These are phyloP conservation scores for Philonicus albiceps DNA, from an alignment of 2,888 invertebrate species.

Conservation along the genomic window DNA sequence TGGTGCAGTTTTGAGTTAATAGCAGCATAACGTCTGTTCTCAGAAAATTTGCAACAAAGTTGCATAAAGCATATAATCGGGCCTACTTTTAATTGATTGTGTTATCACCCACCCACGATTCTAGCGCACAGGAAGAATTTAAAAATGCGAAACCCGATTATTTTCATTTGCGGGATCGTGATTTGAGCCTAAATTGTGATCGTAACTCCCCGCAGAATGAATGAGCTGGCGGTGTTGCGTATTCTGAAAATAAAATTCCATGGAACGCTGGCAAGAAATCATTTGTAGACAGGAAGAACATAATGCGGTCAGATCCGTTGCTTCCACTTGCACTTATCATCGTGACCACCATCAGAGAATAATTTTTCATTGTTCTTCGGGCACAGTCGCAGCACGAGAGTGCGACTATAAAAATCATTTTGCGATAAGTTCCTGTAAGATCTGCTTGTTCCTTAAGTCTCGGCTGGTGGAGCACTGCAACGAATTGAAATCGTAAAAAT, in stretches of 20 bases:
- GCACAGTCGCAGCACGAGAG: neutral
- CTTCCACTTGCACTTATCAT: conserved; percentile 32
- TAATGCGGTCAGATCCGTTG: conserved; percentile 46
- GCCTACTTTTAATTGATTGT: neutral
- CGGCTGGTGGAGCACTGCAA: neutral
- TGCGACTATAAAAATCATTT: neutral
- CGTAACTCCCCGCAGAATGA: neutral
- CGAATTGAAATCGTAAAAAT: neutral
- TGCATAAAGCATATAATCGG: neutral
- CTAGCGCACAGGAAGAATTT: neutral
- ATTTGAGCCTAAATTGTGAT: neutral
- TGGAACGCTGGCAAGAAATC: conserved; percentile 14
- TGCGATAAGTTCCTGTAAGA: neutral
- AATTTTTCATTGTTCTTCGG: conserved; percentile 10
- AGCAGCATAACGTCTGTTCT: neutral
- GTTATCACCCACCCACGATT: neutral
- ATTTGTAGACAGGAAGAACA: conserved; percentile 38
- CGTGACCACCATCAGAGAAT: conserved; percentile 36
- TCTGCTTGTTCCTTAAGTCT: neutral
- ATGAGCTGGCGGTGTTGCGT: neutral
- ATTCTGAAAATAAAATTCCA: conserved; percentile 21
- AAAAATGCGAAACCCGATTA: neutral
- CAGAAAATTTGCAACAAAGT: neutral
- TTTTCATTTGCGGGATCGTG: neutral
- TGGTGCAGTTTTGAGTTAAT: neutral